Conservation (phyloP, 2,888 invertebrate species). For the Ommatoiulus sabulosus region DNA sequence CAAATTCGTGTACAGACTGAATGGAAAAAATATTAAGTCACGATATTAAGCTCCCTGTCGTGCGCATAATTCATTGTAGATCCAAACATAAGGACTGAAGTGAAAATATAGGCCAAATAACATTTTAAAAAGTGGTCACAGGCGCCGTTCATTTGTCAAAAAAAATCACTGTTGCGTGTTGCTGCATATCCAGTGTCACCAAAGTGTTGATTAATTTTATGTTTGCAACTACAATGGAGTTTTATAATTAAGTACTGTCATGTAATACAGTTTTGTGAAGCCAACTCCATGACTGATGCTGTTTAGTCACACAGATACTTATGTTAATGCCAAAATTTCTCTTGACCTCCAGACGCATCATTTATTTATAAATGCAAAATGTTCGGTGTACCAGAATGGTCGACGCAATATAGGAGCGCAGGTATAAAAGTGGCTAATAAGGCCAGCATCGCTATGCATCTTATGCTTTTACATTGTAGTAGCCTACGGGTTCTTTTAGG, state of each 20-base stretch:
- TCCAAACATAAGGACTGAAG: background rate
- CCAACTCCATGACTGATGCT: background rate
- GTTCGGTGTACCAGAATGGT: too few species aligned
- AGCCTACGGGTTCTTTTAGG: too few species aligned
- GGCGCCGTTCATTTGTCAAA: background rate
- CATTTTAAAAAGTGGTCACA: background rate
- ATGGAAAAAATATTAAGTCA: background rate
- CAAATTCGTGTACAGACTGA: background rate
- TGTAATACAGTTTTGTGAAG: too few species aligned
- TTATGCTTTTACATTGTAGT: too few species aligned
- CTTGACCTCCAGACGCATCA: background rate
- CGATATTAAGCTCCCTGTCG: background rate
- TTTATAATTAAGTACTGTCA: too few species aligned
- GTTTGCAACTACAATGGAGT: too few species aligned
- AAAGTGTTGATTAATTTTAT: background rate
- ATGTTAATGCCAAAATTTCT: background rate
- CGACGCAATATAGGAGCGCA: background rate
- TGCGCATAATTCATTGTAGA: background rate
- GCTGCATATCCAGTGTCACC: background rate
- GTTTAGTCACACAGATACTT: background rate
- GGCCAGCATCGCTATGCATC: too few species aligned
- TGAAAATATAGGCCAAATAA: constrained; percentile 1
- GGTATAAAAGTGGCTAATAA: background rate
- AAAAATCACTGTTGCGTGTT: background rate
- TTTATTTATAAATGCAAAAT: background rate